These are phyloP conservation scores for Anseranas semipalmata DNA, from an alignment of 2,113 vertebrate genomes.

Conservation along the genomic window DNA sequence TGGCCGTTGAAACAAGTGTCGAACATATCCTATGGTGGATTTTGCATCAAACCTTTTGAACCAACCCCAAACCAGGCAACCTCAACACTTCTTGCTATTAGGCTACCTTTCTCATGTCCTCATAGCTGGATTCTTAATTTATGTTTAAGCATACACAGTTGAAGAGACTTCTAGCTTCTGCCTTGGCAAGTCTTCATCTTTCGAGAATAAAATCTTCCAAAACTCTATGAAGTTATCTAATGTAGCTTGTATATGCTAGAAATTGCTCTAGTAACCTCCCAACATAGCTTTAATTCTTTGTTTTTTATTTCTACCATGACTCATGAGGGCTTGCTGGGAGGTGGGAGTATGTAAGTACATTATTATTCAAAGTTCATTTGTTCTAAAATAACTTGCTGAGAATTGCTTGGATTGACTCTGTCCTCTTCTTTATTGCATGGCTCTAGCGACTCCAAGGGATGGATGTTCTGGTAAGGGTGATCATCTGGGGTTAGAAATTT, in stretches of 20 bases:
- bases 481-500: background rate
- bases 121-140: background rate
- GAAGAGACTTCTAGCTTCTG: background rate
- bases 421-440: background rate
- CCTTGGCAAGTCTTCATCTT: background rate
- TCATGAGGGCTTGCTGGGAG: background rate
- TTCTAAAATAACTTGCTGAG: background rate
- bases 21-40: background rate
- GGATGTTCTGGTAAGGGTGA: background rate
- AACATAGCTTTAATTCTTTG: background rate
- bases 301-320: background rate
- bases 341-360: background rate
- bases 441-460: background rate
- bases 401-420: background rate
- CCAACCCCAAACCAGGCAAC: background rate
- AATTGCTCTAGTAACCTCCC: background rate
- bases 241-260: background rate
- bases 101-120: background rate
- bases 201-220: background rate
- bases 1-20: background rate
- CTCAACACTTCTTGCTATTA: background rate
- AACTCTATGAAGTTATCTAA: background rate
- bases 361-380: conserved; percentile 7
- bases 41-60: background rate
- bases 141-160: background rate